Conservation (phyloP, 2,888 invertebrate species). For the Acleris literana region DNA sequence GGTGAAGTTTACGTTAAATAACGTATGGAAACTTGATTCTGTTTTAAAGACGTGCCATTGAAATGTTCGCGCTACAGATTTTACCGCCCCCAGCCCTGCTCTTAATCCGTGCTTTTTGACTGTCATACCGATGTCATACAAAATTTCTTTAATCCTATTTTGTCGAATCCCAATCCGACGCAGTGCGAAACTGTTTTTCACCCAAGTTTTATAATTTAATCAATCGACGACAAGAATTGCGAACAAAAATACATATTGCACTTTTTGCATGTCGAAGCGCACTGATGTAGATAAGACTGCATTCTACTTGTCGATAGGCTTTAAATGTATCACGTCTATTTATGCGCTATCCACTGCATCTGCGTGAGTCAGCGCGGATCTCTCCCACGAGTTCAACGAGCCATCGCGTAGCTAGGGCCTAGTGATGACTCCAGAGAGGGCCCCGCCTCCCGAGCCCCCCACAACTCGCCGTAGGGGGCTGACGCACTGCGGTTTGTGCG, state of each 20-base stretch:
- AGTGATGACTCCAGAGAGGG: not conserved
- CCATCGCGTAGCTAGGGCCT: not conserved
- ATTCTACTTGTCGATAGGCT: not conserved
- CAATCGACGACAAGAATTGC: too few relatives aligned
- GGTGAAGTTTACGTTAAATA: too few relatives aligned
- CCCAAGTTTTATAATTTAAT: too few relatives aligned
- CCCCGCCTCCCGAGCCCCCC: not conserved
- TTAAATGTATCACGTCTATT: not conserved
- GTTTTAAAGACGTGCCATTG: too few relatives aligned
- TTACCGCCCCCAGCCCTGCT: too few relatives aligned
- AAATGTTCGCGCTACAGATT: too few relatives aligned
- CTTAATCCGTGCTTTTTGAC: too few relatives aligned
- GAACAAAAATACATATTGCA: not conserved
- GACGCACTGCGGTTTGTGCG: constrained; percentile 25
- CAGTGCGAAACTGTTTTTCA: too few relatives aligned
- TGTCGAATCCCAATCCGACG: too few relatives aligned
- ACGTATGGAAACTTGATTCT: too few relatives aligned
- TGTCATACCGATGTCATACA: too few relatives aligned
- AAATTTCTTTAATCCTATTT: too few relatives aligned
- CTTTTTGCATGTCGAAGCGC: not conserved
- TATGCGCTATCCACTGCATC: not conserved
- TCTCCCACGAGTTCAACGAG: constrained; percentile 9
- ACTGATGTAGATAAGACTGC: not conserved
- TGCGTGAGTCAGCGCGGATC: constrained; percentile 20
- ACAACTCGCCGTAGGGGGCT: not conserved